A percentile compares a stretch with the other conserved stretches of the same genome.
Conservation (phyloP, 2,797 vertebrate genomes). For the Diplodus puntazzo region DNA sequence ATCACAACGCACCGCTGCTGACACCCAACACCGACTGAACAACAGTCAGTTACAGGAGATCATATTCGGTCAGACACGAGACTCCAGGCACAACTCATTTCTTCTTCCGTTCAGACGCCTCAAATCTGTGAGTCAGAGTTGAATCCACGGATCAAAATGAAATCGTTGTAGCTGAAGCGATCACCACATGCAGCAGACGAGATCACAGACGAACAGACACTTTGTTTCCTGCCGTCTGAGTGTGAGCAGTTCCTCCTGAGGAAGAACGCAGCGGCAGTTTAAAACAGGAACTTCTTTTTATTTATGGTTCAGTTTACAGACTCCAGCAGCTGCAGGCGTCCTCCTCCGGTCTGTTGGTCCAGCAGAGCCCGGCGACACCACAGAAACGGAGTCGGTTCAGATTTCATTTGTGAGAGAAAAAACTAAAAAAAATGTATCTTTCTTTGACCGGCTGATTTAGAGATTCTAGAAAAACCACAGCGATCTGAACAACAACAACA, state of each 20-base stretch:
- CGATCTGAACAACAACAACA: no score
- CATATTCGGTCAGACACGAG: no score
- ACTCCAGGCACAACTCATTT: no score
- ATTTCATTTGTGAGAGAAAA: not conserved
- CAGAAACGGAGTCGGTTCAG: accelerated
- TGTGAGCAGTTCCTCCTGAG: not conserved
- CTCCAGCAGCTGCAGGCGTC: not conserved
- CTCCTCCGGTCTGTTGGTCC: not conserved
- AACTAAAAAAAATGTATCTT: not conserved
- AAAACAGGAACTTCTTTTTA: conserved; percentile 19
- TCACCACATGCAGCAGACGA: not conserved
- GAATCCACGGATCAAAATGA: no score
- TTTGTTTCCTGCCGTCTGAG: not conserved
- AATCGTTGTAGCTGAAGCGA: no score
- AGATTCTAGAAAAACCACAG: not conserved
- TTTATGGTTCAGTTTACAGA: conserved; percentile 6
- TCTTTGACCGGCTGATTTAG: not conserved
- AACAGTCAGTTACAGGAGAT: not conserved
- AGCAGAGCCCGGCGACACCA: not conserved
- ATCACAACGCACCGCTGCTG: not conserved
- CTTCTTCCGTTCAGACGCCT: no score
- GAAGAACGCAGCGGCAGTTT: not conserved
- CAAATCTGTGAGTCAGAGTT: no score
- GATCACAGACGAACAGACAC: not conserved
- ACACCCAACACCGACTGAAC: conserved; percentile 4